These are phyloP conservation scores for Sigmodon hispidus DNA, from an alignment of 2,113 vertebrate species.

Conservation along the genomic window DNA sequence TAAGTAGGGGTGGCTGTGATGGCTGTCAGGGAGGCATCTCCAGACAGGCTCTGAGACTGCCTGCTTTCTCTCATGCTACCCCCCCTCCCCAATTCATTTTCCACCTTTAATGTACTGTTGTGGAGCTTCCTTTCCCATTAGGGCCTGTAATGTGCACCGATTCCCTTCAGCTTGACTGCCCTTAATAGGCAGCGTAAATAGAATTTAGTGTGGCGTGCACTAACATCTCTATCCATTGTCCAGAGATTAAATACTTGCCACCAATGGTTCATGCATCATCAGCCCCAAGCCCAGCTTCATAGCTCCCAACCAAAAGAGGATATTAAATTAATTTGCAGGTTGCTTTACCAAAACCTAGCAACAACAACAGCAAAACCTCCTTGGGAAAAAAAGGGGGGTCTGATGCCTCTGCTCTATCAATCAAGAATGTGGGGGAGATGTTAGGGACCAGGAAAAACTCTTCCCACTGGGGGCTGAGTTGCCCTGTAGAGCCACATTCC, in stretches of 20 bases:
- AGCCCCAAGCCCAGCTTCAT: constrained; percentile 89
- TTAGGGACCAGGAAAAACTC: constrained; percentile 74
- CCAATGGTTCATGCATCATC: constrained; percentile 93
- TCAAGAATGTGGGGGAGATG: constrained; percentile 83
- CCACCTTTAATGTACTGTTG: constrained; percentile 92
- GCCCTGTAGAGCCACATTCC: constrained; percentile 74
- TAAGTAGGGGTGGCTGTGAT: constrained; percentile 75
- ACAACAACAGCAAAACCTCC: constrained; percentile 75
- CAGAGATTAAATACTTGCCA: constrained; percentile 94
- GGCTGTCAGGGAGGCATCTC: constrained; percentile 88
- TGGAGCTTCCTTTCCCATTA: constrained; percentile 92
- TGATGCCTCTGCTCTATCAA: constrained; percentile 86
- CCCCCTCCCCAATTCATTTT: constrained; percentile 92
- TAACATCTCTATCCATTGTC: constrained; percentile 95
- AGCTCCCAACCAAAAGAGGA: constrained; percentile 90
- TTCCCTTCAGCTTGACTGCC: constrained; percentile 93
- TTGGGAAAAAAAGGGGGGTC: constrained; percentile 70
- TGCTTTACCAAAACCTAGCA: constrained; percentile 91
- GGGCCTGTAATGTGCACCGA: constrained; percentile 91
- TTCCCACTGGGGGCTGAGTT: constrained; percentile 65
- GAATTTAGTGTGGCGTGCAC: constrained; percentile 94
- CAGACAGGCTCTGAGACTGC: constrained; percentile 85
- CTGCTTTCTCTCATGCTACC: constrained; percentile 87
- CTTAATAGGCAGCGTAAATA: constrained; percentile 95
- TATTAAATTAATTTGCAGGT: constrained; percentile 95